These are phyloP conservation scores for Geotrypetes seraphini DNA, from an alignment of 2,797 vertebrate species.

Conservation along the genomic window DNA sequence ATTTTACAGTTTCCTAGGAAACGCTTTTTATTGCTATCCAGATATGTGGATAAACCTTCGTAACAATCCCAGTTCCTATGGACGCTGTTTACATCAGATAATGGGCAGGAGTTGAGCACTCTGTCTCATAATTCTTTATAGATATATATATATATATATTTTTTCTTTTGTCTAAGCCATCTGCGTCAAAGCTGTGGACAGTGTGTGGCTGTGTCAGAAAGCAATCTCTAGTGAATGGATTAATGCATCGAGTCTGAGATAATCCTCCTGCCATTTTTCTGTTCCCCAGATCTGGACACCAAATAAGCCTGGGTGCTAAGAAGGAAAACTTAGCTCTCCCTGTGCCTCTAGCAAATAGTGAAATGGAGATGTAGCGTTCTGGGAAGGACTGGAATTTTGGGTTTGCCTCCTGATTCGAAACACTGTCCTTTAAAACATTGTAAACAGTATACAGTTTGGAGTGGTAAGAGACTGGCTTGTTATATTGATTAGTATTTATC, in stretches of 20 bases:
- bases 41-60: slow-evolving; percentile 76
- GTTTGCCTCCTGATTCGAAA: slow-evolving; percentile 11
- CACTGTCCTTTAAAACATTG: slow-evolving; percentile 7
- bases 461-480: slow-evolving; percentile 16
- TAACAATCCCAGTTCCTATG: slow-evolving; percentile 67
- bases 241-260: slow-evolving; percentile 21
- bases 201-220: slow-evolving; percentile 49
- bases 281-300: slow-evolving; percentile 50
- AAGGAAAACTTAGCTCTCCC: slow-evolving; percentile 21
- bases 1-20: slow-evolving; percentile 94
- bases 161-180: slow-evolving; percentile 66
- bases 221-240: slow-evolving; percentile 44
- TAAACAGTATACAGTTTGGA: slow-evolving; percentile 25
- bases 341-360: not conserved
- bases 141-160: no score
- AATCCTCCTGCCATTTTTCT: slow-evolving; percentile 36
- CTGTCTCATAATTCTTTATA: slow-evolving; percentile 60
- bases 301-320: slow-evolving; percentile 34
- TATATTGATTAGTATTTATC: slow-evolving; percentile 34
- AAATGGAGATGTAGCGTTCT: slow-evolving; percentile 9
- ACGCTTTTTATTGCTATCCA: slow-evolving; percentile 82
- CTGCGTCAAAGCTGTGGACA: slow-evolving; percentile 54
- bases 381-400: slow-evolving; percentile 15
- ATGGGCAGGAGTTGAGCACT: slow-evolving; percentile 56
- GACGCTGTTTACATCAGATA: slow-evolving; percentile 68